A percentile compares a stretch with the other conserved stretches of the same genome.
These are phyloP conservation scores for Sorex fumeus DNA, from an alignment of 2,113 vertebrate species.

Conservation along the genomic window DNA sequence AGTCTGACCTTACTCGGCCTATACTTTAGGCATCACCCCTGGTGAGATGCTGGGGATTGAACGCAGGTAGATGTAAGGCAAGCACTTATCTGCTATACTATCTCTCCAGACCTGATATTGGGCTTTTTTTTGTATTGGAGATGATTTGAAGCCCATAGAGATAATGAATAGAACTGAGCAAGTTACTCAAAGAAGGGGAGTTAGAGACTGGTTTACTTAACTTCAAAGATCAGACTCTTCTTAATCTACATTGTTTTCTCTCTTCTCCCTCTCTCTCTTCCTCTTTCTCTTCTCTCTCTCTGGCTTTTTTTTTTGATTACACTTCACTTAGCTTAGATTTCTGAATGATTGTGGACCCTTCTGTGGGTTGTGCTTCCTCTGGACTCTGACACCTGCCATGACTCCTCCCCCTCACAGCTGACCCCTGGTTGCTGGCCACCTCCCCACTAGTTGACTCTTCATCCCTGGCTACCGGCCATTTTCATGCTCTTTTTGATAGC, in stretches of 20 bases:
- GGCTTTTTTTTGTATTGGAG: neutral
- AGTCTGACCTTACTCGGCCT: neutral
- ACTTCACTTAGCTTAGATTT: neutral
- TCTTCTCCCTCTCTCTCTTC: too few species aligned
- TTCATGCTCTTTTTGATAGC: neutral
- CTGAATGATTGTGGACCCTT: neutral
- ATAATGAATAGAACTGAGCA: neutral
- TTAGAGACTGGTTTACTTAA: conserved; percentile 13
- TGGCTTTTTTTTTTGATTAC: neutral
- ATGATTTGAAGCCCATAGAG: neutral
- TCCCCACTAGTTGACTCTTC: neutral
- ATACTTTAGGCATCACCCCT: neutral
- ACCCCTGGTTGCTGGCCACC: neutral
- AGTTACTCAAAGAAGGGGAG: neutral
- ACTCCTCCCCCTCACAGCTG: neutral
- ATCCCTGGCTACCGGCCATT: accelerated
- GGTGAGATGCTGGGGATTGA: neutral
- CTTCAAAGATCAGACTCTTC: neutral
- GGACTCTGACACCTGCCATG: neutral
- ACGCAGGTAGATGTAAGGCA: too few species aligned
- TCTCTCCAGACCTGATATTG: too few species aligned
- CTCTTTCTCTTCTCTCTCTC: neutral
- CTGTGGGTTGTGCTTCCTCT: neutral
- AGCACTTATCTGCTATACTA: too few species aligned
- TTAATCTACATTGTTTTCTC: too few species aligned